These are phyloP conservation scores for Catharus bicknelli DNA, from an alignment of 2,113 vertebrate genomes.

Conservation along the genomic window DNA sequence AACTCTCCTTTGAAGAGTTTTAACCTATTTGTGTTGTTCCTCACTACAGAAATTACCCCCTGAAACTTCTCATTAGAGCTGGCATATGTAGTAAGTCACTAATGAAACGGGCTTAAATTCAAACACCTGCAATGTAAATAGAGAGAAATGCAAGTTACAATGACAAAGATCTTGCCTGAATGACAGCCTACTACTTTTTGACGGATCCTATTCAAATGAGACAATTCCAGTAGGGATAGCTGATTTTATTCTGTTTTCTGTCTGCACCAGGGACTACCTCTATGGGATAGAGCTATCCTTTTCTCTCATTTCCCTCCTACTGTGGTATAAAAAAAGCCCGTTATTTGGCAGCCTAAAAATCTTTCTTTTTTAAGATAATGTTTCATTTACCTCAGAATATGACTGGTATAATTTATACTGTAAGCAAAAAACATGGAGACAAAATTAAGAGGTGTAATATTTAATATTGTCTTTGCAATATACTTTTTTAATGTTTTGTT, in stretches of 20 bases:
- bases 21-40: neutral
- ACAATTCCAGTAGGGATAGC: neutral
- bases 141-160: neutral
- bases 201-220: neutral
- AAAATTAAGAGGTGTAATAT: neutral
- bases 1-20: neutral
- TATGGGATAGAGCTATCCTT: neutral
- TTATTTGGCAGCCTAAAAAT: neutral
- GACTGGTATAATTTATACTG: neutral
- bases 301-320: neutral
- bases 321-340: neutral
- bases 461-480: neutral
- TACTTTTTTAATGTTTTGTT: neutral
- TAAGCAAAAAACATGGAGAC: neutral
- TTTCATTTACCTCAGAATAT: neutral
- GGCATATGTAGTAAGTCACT: neutral
- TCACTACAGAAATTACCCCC: neutral
- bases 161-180: neutral
- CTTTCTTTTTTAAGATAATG: neutral
- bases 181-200: neutral
- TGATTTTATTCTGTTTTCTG: neutral
- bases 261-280: neutral
- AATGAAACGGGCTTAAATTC: neutral
- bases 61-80: neutral
- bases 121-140: neutral